Evolutionary conservation across 2,888 invertebrate genomes (phyloP).

Genomic region (Vesta saturnalis): DNA sequence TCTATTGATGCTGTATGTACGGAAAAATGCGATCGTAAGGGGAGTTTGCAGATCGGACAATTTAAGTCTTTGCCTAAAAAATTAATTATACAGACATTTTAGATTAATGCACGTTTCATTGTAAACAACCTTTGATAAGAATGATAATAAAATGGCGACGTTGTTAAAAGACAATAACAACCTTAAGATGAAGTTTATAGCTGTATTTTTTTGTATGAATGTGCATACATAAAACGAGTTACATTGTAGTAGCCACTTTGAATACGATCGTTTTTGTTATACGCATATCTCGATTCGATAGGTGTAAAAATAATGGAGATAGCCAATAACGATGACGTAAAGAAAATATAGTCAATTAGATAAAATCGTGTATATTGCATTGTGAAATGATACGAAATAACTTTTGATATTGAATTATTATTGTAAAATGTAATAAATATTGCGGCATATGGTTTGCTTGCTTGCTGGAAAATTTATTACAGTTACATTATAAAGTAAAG

Average conservation of each 20-base stretch:
- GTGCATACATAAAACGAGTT: slow-evolving; percentile 35
- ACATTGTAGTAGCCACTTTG: slow-evolving; percentile 39
- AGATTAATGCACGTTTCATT: too few species aligned
- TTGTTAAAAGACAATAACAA: neutral
- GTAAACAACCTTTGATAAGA: too few species aligned
- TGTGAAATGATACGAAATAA: slow-evolving; percentile 32
- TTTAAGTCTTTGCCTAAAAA: too few species aligned
- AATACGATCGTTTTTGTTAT: slow-evolving; percentile 20
- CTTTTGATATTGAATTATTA: slow-evolving; percentile 29
- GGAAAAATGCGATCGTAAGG: too few species aligned
- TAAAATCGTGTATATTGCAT: slow-evolving; percentile 28
- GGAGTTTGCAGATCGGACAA: too few species aligned
- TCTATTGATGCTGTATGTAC: too few species aligned
- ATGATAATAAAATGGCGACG: neutral
- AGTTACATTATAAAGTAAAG: neutral
- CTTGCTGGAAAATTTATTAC: slow-evolving; percentile 6
- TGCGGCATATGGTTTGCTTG: slow-evolving; percentile 9
- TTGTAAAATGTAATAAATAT: slow-evolving; percentile 21
- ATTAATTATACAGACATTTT: too few species aligned
- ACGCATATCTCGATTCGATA: neutral
- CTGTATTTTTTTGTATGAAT: slow-evolving; percentile 33
- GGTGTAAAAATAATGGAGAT: neutral
- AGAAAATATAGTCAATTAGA: slow-evolving; percentile 27
- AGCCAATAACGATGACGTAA: slow-evolving; percentile 20
- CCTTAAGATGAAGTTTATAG: neutral